Evolutionary conservation across 2,888 invertebrate genomes (phyloP), one percentile per base, ranked within the genome.

Genomic region (Noctua janthe): DNA sequence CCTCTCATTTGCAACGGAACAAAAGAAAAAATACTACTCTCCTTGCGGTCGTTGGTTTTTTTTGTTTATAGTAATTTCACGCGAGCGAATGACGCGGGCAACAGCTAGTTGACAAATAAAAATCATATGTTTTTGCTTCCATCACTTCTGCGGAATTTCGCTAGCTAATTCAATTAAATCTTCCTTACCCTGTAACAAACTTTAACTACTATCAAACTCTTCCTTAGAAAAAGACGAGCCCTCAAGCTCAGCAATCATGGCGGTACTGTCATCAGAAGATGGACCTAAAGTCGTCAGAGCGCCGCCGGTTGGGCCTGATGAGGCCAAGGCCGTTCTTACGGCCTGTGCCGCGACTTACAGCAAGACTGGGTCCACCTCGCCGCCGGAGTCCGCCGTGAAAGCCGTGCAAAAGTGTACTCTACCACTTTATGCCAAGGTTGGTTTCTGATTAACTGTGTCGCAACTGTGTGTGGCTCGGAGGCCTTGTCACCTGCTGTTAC

Each of bases 371-470:
- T 98, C 98, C 76, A 97, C 98, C 10, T 97, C 97, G 82, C 97
- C 98, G 7, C 97, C 97, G 62, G 97, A 97, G 43, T 96, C 97
- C 1, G 97, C 98, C 1, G 96, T 97, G 72, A 97, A 97, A 79
- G 97, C 97, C 39, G 97, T 98, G 10, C 97, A 97, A 85, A 97
- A 97, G 86, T 98, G 98, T 91, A 98, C 98, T 29, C 93, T 98
- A 81, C 98, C 98, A 8, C 95, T 98, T n/a, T 98, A 98, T 91
- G 97, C 98, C 88, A 98, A 98, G 97, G 98, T 98, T 76, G 7
- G 86, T 87, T 86, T 83, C 81, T n/a, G 0, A 23, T 47, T 74
- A 23, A 20, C 10, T 39, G 35, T 64, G 17, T 35, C 2, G 64
- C 13, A 29, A 59, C 43, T 39, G 39, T 2, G 23, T 56, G 23